Evolutionary conservation across 2,888 invertebrate species (phyloP), one percentile per base, ranked within the genome.

Genomic region (Megaustenia siamemsis): DNA sequence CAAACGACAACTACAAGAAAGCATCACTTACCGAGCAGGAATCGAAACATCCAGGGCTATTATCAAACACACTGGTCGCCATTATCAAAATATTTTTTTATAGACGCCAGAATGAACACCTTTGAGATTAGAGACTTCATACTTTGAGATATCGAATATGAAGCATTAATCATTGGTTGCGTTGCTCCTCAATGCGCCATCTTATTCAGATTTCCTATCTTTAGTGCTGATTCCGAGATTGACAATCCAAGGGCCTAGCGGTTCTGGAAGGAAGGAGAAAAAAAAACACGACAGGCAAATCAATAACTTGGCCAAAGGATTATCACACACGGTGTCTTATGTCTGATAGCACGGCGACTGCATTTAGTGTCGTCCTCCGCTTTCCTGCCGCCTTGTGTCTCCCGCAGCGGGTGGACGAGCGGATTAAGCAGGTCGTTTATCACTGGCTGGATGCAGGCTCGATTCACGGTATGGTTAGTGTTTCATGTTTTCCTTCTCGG

Each of bases 21-120:
- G n/a, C n/a, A n/a, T n/a, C n/a, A 73, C 73, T 45, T 73, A 73
- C 73, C 24, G 73, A 73, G n/a, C 73, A 73, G 15, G 73, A 73
- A 28, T 73, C 73, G 24, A 43, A 73, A 43, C 73, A 73, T 1
- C 73, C 73, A 8, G 73, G 73, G 12, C n/a, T 73, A 12, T 73
- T 15, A 15, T 60, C 60, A 2, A 60, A 6, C 24, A 60, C 3
- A 8, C 28, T 10, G 21, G 12, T 21, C 21, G n/a, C n/a, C 10
- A n/a, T n/a, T 6, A n/a, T 60, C 21, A 2, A n/a, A 12, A 60
- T 21, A 60, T 2, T 12, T 60, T n/a, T 12, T n/a, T n/a, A 60
- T 28, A 4, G 28, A n/a, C 60, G 28, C 4, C 60, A 12, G 56
- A 60, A 60, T 28, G 28, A 2, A 60, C 28, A 60, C 1, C 60